Conservation (phyloP, 2,888 invertebrate genomes). For the Osedax fenrisi region DNA sequence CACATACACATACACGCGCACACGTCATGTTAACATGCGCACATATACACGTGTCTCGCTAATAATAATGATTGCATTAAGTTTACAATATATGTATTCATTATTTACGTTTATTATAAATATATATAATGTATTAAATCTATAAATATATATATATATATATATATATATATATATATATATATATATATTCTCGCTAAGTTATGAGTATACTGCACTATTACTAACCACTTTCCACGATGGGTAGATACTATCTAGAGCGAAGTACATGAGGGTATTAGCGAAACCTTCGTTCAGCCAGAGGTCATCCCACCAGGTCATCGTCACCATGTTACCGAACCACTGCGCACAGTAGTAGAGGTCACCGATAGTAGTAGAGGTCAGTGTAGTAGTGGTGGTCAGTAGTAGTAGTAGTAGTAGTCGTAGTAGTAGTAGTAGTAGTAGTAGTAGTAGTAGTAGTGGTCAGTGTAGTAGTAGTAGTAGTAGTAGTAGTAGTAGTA, state of each 20-base stretch:
- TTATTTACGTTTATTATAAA: no score
- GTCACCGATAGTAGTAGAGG: conserved; percentile 24
- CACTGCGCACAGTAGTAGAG: conserved; percentile 41
- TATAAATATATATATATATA: no score
- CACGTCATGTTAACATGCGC: no score
- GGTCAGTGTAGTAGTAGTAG: neutral
- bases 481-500: conserved; percentile 40
- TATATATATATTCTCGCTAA: neutral
- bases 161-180: conserved; percentile 10
- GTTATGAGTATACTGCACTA: no score
- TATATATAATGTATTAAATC: no score
- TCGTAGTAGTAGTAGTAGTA: neutral
- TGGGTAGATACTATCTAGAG: conserved; percentile 44
- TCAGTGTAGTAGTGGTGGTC: neutral
- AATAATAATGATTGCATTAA: no score
- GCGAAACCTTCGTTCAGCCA: conserved; percentile 50
- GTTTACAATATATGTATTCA: no score
- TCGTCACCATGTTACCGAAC: conserved; percentile 51
- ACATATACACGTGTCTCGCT: no score
- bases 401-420: conserved; percentile 31
- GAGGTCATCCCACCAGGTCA: conserved; percentile 50
- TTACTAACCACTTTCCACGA: conserved; percentile 48
- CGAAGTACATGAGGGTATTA: conserved; percentile 48
- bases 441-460: conserved; percentile 2
- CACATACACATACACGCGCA: no score